A percentile compares a stretch with the other conserved stretches of the same genome.
Evolutionary conservation across 2,797 vertebrate species (phyloP).

Genomic region (Tamandua tetradactyla): DNA sequence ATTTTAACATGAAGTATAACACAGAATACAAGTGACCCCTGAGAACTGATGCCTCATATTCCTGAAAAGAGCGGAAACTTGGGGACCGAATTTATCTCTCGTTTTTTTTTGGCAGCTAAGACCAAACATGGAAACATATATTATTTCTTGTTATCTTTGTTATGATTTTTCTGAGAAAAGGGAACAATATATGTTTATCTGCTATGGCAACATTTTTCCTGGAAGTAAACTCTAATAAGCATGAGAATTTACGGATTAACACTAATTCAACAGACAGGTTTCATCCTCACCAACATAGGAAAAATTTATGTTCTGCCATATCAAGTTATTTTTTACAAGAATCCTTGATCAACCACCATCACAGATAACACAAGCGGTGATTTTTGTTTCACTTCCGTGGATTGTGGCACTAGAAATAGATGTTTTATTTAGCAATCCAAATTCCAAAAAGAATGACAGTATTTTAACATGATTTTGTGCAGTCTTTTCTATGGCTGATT

Average conservation of each 20-base stretch:
- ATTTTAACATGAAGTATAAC: not conserved
- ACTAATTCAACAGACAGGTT: not conserved
- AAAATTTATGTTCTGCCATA: not conserved
- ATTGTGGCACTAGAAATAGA: not conserved
- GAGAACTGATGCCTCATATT: not conserved
- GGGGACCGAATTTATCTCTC: not conserved
- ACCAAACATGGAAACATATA: not conserved
- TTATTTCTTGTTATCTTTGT: not conserved
- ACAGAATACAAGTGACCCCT: slow-evolving; percentile 15
- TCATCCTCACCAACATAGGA: not conserved
- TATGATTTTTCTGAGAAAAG: not conserved
- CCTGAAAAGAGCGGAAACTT: not conserved
- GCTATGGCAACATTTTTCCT: not conserved
- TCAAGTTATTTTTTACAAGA: not conserved
- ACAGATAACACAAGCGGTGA: not conserved
- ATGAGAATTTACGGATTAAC: not conserved
- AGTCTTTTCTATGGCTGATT: not conserved
- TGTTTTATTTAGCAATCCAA: not conserved
- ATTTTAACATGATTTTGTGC: not conserved
- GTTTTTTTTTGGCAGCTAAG: slow-evolving; percentile 26
- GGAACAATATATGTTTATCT: not conserved
- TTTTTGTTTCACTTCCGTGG: not conserved
- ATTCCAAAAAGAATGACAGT: not conserved
- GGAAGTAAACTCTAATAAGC: not conserved
- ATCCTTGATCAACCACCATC: not conserved